These are phyloP conservation scores for human (Homo sapiens) DNA, from an alignment of 2,113 vertebrate species.

Conservation along the genomic window DNA sequence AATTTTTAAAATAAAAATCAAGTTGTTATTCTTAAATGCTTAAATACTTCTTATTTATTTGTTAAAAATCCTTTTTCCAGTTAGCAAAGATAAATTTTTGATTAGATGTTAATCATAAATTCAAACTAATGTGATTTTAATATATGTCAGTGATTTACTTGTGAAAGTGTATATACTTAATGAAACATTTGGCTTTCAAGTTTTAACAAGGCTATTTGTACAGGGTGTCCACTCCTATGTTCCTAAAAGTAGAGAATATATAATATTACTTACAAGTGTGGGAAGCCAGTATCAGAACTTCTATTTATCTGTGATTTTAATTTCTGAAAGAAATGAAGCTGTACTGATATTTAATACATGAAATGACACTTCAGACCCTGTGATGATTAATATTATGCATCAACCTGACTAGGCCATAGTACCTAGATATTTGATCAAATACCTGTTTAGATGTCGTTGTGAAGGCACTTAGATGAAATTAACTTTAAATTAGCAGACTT, in stretches of 20 bases:
- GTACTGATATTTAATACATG: background rate
- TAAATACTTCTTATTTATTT: background rate
- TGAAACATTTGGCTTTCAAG: background rate
- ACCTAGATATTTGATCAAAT: background rate
- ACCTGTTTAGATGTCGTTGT: background rate
- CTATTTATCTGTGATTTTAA: background rate
- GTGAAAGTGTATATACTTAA: background rate
- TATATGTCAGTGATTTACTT: background rate
- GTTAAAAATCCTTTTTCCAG: conserved; percentile 6
- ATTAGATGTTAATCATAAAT: background rate
- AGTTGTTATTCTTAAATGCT: background rate
- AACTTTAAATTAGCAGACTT: background rate
- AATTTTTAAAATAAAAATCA: background rate
- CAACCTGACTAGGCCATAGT: background rate
- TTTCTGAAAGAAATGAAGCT: background rate
- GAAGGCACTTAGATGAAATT: background rate
- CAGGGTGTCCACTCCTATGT: background rate
- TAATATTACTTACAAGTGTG: background rate
- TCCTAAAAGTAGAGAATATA: background rate
- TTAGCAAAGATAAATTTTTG: background rate
- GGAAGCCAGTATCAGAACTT: conserved; percentile 4
- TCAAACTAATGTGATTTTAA: conserved; percentile 9
- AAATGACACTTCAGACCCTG: background rate
- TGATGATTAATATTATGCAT: background rate
- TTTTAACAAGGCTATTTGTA: background rate